Evolutionary conservation across 1,140 invertebrate species (phyloP), one percentile per base, ranked within the genome.

Genomic region (Charaxes varanes): DNA sequence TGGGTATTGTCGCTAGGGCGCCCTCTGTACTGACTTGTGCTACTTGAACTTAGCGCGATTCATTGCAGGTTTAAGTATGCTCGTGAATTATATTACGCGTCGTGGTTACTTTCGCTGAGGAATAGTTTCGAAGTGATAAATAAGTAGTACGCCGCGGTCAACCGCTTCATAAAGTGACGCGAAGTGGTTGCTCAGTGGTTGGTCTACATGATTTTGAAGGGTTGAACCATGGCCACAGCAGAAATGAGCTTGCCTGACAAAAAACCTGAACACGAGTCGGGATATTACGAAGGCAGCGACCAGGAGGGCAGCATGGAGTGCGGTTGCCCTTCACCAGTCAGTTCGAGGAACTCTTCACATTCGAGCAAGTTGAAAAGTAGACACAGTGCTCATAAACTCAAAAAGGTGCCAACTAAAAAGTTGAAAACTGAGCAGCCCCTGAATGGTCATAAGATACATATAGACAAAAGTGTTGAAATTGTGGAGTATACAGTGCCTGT

Each of bases 241-340:
- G 78, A 78, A 56, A 82, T 82, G 78, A 78, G 57, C 56, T 43
- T 82, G 53, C 76, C 76, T 45, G 79, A 83, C 53, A 83, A 83
- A 43, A 83, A 83, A 53, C 79, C 79, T 46, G 79, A 83, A 44
- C 79, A 83, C 79, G 79, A 83, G 64, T 83, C 79, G 43, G 79
- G 79, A 57, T 83, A 83, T 47, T 83, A 83, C 76, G 79, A 83
- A 62, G 79, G 79, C 35, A 83, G 79, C 63, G 79, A 83, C 48
- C 73, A 76, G 59, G 79, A 83, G 57, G 78, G 76, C 46, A 80
- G 76, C 41, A 80, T 83, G 78, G 78, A 83, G 54, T 80, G 71
- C 38, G 73, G 66, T 30, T 80, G 74, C 41, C 76, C 73, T 3
- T 78, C 76, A 4, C 76, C 76, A n/a, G 59, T 77, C n/a, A 80